Evolutionary conservation across 2,888 invertebrate species (phyloP), one percentile per base, ranked within the genome.

Genomic region (Mystacides longicornis): DNA sequence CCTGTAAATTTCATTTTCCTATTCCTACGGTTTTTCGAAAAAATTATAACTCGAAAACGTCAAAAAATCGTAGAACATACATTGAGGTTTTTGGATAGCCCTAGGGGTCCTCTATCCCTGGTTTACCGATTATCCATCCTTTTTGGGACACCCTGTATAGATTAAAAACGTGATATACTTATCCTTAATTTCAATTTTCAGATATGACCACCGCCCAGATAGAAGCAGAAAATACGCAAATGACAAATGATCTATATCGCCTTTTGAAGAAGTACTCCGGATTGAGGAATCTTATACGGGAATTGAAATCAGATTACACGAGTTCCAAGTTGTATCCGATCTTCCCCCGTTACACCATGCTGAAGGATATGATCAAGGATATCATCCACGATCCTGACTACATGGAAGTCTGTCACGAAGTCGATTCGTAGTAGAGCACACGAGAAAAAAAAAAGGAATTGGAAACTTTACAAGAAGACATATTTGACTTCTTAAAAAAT

Each of bases 311-410:
- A 63, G 93, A 93, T 67, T 96, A 95, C 76, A 86, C 87, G 66
- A 89, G 88, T 70, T 89, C 93, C 54, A 95, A 95, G 75, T 81
- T 92, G 67, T 94, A 93, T 72, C 95, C 95, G 61, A 91, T 95
- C 74, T 86, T 95, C 68, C 90, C 94, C 23, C 86, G 96, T 51
- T 97, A 97, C 80, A 89, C 91, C 59, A 90, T 95, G 82, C 82
- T 97, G 64, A 97, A 97, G 74, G 93, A 93, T 71, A 94, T 97
- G 93, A 94, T 96, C 67, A 95, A 95, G 77, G 90, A 90, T 67
- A 92, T 93, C 65, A 89, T 93, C 85, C 87, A 93, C 67, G 89
- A 93, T 74, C 93, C 93, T n/a, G 92, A 93, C 73, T 95, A 93
- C 79, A 93, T 94, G 89, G 94, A 94, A 75, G 93, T 94, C 61